These are phyloP conservation scores for Tridacna gigas DNA, from an alignment of 2,888 invertebrate genomes.

Conservation along the genomic window DNA sequence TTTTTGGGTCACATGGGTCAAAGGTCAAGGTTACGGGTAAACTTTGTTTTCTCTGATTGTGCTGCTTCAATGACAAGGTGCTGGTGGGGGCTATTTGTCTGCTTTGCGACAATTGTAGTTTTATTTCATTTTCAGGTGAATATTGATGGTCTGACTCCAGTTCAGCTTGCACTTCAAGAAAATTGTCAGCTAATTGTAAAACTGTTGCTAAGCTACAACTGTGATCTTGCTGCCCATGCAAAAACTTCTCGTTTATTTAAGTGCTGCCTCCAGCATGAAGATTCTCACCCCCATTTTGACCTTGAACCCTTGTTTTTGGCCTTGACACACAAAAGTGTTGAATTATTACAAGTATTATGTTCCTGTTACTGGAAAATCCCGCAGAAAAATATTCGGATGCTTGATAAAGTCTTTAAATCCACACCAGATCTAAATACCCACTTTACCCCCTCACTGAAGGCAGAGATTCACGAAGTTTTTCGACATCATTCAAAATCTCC, in stretches of 20 bases:
- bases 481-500: conserved; percentile 67
- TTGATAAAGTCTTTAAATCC: conserved; percentile 77
- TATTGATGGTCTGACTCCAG: conserved; percentile 77
- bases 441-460: conserved; percentile 68
- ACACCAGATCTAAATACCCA: conserved; percentile 73
- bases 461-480: conserved; percentile 76
- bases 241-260: conserved; percentile 68
- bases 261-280: conserved; percentile 80
- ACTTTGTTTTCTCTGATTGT: too few relatives aligned
- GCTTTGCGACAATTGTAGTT: too few relatives aligned
- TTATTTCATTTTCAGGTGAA: conserved; percentile 76
- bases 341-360: conserved; percentile 77
- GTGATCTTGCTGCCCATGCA: conserved; percentile 79
- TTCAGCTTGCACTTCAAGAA: conserved; percentile 78
- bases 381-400: conserved; percentile 67
- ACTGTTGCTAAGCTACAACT: conserved; percentile 79
- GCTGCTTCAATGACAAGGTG: too few relatives aligned
- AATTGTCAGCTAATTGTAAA: conserved; percentile 75
- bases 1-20: too few relatives aligned
- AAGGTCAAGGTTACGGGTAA: too few relatives aligned
- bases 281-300: conserved; percentile 82
- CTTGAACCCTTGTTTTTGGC: conserved; percentile 82
- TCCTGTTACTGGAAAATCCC: conserved; percentile 77
- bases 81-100: too few relatives aligned
- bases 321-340: conserved; percentile 80